Evolutionary conservation across 2,797 vertebrate species (phyloP).

Genomic region (Acanthurus tractus): DNA sequence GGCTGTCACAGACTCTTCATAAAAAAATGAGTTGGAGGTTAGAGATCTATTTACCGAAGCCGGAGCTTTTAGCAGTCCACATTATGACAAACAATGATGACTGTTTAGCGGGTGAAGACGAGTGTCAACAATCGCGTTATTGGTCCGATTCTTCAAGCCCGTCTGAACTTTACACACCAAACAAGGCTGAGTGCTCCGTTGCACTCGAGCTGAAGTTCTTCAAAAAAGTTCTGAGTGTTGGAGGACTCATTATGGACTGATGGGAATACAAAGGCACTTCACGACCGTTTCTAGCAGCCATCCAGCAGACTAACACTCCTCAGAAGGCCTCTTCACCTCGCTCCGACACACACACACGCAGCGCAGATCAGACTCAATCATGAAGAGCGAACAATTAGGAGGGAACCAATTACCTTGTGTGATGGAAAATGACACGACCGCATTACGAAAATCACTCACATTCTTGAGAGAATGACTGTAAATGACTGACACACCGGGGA

Average conservation of each 20-base stretch:
- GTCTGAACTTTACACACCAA: slow-evolving; percentile 37
- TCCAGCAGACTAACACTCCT: slow-evolving; percentile 65
- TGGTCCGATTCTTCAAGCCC: slow-evolving; percentile 3
- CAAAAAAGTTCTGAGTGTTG: slow-evolving; percentile 57
- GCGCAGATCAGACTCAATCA: slow-evolving; percentile 25
- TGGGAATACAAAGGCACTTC: slow-evolving; percentile 47
- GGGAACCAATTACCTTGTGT: slow-evolving; percentile 25
- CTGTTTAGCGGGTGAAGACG: slow-evolving; percentile 19
- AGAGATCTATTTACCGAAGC: slow-evolving; percentile 57
- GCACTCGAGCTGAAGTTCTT: slow-evolving; percentile 54
- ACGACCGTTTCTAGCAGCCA: slow-evolving; percentile 41
- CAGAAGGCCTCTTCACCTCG: slow-evolving; percentile 53
- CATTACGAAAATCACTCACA: slow-evolving; percentile 18
- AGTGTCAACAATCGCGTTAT: slow-evolving; percentile 50
- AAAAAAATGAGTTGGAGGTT: slow-evolving; percentile 49
- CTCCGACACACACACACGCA: slow-evolving; percentile 40
- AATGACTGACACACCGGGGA: neutral
- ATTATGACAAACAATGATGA: slow-evolving; percentile 19
- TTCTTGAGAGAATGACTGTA: neutral
- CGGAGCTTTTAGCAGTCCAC: slow-evolving; percentile 32
- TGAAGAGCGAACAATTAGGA: slow-evolving; percentile 17
- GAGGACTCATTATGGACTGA: slow-evolving; percentile 53
- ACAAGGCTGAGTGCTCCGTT: neutral
- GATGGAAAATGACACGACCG: slow-evolving; percentile 9
- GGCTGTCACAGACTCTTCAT: slow-evolving; percentile 27